Percentiles rank a stretch among this genome's conserved stretches.
Conservation (phyloP, 2,113 vertebrate species). For the Oxygymnocypris stewartii region DNA sequence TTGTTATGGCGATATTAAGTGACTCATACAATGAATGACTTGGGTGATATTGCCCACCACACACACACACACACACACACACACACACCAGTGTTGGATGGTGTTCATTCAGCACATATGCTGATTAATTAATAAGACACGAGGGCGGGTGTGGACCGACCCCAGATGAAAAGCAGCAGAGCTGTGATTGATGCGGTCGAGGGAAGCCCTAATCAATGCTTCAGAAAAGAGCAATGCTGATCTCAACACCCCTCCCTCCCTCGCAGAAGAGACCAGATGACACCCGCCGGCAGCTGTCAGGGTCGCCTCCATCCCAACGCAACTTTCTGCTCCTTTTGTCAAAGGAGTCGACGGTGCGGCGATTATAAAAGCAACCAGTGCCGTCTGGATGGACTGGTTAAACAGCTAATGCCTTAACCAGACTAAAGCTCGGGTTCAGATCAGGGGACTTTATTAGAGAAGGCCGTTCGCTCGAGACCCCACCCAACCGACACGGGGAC, state of each 20-base stretch:
- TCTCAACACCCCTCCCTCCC: constrained; percentile 34
- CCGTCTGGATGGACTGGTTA: constrained; percentile 45
- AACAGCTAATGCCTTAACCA: constrained; percentile 70
- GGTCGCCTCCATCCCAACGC: constrained; percentile 52
- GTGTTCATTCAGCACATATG: constrained; percentile 33
- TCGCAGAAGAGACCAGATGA: constrained; percentile 69
- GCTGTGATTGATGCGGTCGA: constrained; percentile 5
- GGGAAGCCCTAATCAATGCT: constrained; percentile 25
- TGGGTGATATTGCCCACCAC: constrained; percentile 40
- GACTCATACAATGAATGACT: background rate
- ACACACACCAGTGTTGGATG: constrained; percentile 32
- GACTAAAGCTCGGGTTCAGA: constrained; percentile 68
- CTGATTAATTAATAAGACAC: constrained; percentile 10
- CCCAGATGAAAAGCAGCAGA: constrained; percentile 19
- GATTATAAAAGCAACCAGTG: constrained; percentile 19
- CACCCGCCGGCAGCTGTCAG: constrained; percentile 75
- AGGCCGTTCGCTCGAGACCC: constrained; percentile 70
- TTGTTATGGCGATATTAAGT: background rate
- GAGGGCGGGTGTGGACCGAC: background rate
- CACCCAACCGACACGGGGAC: constrained; percentile 68
- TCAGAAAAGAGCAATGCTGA: constrained; percentile 35
- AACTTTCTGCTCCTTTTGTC: constrained; percentile 19
- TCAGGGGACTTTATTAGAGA: constrained; percentile 65
- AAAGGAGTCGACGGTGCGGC: constrained; percentile 16
- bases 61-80: no score